Evolutionary conservation across 2,113 vertebrate species (phyloP).

Genomic region (Hyperopisus bebe): DNA sequence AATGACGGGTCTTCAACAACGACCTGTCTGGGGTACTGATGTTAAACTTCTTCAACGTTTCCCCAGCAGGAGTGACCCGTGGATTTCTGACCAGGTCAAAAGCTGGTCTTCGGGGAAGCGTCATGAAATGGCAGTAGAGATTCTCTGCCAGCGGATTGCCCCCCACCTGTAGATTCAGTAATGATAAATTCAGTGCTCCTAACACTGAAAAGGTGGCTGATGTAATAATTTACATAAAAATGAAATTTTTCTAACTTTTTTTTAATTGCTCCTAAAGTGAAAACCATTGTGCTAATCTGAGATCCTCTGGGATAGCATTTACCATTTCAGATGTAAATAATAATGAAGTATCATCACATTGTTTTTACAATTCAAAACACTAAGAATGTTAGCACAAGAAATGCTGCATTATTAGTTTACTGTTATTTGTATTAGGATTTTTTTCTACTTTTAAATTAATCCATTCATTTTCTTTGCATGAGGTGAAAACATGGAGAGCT

Average conservation of each 20-base stretch:
- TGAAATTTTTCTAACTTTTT: background rate
- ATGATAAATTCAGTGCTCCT: constrained; percentile 6
- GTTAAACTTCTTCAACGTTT: background rate
- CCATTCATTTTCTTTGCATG: background rate
- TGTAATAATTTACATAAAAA: background rate
- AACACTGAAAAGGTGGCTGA: constrained; percentile 4
- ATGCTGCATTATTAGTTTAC: background rate
- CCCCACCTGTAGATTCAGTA: constrained; percentile 20
- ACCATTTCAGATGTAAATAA: background rate
- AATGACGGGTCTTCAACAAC: background rate
- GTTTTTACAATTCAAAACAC: background rate
- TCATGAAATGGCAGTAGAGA: background rate
- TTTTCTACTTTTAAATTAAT: background rate
- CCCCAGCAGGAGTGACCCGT: background rate
- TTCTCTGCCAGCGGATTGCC: background rate
- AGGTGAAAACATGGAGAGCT: background rate
- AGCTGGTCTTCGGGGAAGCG: background rate
- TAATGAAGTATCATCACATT: background rate
- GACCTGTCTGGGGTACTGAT: background rate
- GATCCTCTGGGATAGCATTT: background rate
- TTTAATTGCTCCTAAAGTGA: background rate
- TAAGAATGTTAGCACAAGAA: background rate
- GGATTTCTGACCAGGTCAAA: background rate
- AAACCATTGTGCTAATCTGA: background rate
- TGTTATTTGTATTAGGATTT: background rate